Percentiles rank a stretch among this genome's conserved stretches.
Evolutionary conservation across 2,888 invertebrate species (phyloP).

Genomic region (Tyria jacobaeae): DNA sequence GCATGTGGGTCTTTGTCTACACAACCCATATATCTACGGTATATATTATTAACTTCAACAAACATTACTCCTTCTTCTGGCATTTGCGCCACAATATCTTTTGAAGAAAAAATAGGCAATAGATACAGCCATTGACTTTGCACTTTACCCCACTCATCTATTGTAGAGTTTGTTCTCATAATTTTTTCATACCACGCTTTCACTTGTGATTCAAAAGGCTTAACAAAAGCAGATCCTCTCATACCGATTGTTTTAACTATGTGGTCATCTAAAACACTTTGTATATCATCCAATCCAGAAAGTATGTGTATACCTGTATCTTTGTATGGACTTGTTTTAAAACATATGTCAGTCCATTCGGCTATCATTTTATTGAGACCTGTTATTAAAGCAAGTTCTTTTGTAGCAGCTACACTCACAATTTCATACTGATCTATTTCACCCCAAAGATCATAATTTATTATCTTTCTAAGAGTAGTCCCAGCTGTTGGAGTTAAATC

Average conservation of each 20-base stretch:
- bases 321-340: slow-evolving; percentile 90
- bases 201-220: slow-evolving; percentile 91
- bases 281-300: slow-evolving; percentile 91
- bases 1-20: slow-evolving; percentile 89
- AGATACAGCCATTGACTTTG: slow-evolving; percentile 95
- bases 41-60: slow-evolving; percentile 89
- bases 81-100: slow-evolving; percentile 94
- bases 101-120: slow-evolving; percentile 94
- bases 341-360: slow-evolving; percentile 92
- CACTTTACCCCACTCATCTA: slow-evolving; percentile 95
- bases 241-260: slow-evolving; percentile 94
- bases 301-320: slow-evolving; percentile 91
- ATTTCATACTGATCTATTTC: slow-evolving; percentile 93
- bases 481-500: slow-evolving; percentile 95
- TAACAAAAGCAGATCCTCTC: slow-evolving; percentile 95
- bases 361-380: slow-evolving; percentile 92
- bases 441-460: slow-evolving; percentile 89
- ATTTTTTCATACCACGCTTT: slow-evolving; percentile 92
- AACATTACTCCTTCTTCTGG: slow-evolving; percentile 94
- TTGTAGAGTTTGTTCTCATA: slow-evolving; percentile 88
- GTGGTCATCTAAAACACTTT: slow-evolving; percentile 93
- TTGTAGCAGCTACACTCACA: slow-evolving; percentile 93
- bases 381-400: slow-evolving; percentile 91
- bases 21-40: slow-evolving; percentile 88
- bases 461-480: slow-evolving; percentile 92